These are phyloP conservation scores for Archips xylosteana DNA, from an alignment of 2,888 invertebrate genomes.

Conservation along the genomic window DNA sequence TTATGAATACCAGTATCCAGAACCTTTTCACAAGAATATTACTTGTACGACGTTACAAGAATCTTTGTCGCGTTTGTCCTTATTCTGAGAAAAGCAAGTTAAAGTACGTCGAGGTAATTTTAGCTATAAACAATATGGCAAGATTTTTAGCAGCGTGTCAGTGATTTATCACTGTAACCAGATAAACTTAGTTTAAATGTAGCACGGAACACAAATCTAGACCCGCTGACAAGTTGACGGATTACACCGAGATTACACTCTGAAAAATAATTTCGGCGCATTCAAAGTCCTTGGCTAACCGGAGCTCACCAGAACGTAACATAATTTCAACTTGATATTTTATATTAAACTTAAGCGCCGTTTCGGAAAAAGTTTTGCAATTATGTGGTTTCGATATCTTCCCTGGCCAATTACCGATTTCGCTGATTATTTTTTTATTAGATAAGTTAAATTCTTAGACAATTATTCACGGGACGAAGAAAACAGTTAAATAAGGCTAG, in stretches of 20 bases:
- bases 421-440: no score
- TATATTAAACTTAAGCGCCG: no score
- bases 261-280: conserved; percentile 9
- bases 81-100: background rate
- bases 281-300: background rate
- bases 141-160: background rate
- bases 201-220: conserved; percentile 6
- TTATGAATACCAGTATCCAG: no score
- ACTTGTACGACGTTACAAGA: background rate
- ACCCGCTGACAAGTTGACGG: conserved; percentile 30
- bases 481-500: background rate
- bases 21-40: background rate
- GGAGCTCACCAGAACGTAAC: background rate
- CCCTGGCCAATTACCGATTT: no score
- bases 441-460: background rate
- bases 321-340: background rate
- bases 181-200: background rate
- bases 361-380: no score
- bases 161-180: background rate
- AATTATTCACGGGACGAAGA: background rate
- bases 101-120: no score
- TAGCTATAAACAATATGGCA: background rate
- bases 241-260: conserved; percentile 17
- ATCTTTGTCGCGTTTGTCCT: background rate
- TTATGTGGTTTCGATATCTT: no score